phyloP scores from a whole-genome alignment of 2,888 invertebrate species.

The Melanostoma mellinum region DNA sequence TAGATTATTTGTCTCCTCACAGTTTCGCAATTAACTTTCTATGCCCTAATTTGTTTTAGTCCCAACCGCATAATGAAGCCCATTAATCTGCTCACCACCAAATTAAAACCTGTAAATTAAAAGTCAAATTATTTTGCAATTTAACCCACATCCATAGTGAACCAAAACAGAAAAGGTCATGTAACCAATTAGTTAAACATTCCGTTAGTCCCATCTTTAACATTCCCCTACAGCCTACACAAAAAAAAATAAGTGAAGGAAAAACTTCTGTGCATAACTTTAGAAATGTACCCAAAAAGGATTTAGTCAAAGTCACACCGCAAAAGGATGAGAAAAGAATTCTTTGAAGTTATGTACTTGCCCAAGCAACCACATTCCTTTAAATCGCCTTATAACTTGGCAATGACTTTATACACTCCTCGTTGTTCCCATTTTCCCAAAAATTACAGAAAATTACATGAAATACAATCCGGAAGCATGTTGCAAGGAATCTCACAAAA shows the following conservation, averaged over 20 bases:
- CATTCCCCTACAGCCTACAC: conserved; percentile 1
- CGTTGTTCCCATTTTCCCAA: conserved; percentile 19
- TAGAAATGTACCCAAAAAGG: conserved; percentile 25
- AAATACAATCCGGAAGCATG: conserved; percentile 69
- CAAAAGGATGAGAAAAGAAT: conserved; percentile 37
- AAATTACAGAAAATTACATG: conserved; percentile 69
- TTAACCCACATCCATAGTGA: conserved; percentile 19
- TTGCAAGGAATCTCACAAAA: conserved; percentile 34
- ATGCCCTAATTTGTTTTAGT: too few relatives aligned
- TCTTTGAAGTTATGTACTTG: conserved; percentile 12
- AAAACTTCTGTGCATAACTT: conserved; percentile 12
- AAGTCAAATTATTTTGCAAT: background rate
- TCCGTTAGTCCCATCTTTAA: conserved; percentile 11
- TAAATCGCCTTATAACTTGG: conserved; percentile 33
- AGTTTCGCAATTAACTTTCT: too few relatives aligned
- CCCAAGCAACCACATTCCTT: conserved; percentile 35
- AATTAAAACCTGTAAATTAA: background rate
- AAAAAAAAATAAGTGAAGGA: too few relatives aligned
- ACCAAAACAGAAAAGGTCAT: background rate
- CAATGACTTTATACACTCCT: conserved; percentile 26
- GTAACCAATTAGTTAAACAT: conserved; percentile 21
- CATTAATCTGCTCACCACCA: too few relatives aligned
- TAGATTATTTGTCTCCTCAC: too few relatives aligned
- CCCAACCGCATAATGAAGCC: too few relatives aligned
- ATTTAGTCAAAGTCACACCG: conserved; percentile 34